Evolutionary conservation across 2,113 vertebrate species (phyloP).

Genomic region (Epinephelus fuscoguttatus): DNA sequence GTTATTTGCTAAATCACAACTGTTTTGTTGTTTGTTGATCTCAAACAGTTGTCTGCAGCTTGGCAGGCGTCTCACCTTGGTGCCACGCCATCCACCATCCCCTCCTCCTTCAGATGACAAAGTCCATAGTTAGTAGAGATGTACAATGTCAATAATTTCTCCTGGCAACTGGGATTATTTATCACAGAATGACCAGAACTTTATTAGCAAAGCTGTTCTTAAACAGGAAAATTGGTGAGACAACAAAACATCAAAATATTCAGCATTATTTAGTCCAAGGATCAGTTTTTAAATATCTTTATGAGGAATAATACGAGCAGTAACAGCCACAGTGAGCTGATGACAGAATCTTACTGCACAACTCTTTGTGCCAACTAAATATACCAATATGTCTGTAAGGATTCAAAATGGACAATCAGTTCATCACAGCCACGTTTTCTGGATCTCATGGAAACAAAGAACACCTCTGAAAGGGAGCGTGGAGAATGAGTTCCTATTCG

Average conservation of each 20-base stretch:
- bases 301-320: neutral
- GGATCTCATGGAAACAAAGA: neutral
- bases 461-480: neutral
- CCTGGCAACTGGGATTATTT: too few relatives aligned
- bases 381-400: neutral
- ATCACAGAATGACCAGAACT: neutral
- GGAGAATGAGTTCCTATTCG: neutral
- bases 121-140: too few relatives aligned
- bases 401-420: neutral
- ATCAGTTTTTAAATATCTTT: neutral
- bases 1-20: too few relatives aligned
- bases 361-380: too few relatives aligned
- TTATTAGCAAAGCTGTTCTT: neutral
- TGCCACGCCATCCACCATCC: too few relatives aligned
- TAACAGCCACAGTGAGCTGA: neutral
- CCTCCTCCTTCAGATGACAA: too few relatives aligned
- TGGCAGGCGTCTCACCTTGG: too few relatives aligned
- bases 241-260: neutral
- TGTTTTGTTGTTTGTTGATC: too few relatives aligned
- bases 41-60: too few relatives aligned
- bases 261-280: too few relatives aligned
- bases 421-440: neutral
- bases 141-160: too few relatives aligned
- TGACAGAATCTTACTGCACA: too few relatives aligned
- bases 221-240: neutral